Percentiles rank a stretch among this genome's conserved stretches.
phyloP scores from a whole-genome alignment of 2,797 vertebrate species.

The Coregonus sp. region DNA sequence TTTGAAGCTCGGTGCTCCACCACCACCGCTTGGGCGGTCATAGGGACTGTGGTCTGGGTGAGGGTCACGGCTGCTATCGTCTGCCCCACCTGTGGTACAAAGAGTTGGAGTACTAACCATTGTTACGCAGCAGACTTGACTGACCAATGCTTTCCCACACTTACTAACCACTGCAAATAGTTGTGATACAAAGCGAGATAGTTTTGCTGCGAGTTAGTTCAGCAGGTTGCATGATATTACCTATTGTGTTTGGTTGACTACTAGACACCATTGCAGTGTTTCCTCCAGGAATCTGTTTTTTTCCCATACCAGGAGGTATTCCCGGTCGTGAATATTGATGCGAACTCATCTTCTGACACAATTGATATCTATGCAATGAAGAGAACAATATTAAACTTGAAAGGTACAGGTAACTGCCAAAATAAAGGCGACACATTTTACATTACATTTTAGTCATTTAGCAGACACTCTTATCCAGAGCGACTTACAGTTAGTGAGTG shows the following conservation, averaged over 20 bases:
- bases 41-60: background rate
- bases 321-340: background rate
- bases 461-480: no score
- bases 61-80: background rate
- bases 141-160: background rate
- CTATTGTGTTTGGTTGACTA: background rate
- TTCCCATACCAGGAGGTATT: background rate
- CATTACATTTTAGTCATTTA: no score
- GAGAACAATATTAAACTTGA: background rate
- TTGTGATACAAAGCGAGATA: background rate
- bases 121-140: background rate
- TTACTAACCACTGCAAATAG: background rate
- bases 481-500: no score
- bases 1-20: background rate
- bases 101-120: background rate
- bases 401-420: background rate
- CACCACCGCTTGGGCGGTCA: background rate
- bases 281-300: background rate
- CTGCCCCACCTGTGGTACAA: background rate
- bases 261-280: background rate
- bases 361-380: background rate
- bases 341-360: constrained; percentile 1
- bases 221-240: background rate
- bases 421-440: background rate
- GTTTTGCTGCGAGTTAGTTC: background rate